A percentile compares a stretch with the other conserved stretches of the same genome.
These are phyloP conservation scores for Zaprionus vittiger DNA, from an alignment of 1,140 invertebrate genomes.

Conservation along the genomic window DNA sequence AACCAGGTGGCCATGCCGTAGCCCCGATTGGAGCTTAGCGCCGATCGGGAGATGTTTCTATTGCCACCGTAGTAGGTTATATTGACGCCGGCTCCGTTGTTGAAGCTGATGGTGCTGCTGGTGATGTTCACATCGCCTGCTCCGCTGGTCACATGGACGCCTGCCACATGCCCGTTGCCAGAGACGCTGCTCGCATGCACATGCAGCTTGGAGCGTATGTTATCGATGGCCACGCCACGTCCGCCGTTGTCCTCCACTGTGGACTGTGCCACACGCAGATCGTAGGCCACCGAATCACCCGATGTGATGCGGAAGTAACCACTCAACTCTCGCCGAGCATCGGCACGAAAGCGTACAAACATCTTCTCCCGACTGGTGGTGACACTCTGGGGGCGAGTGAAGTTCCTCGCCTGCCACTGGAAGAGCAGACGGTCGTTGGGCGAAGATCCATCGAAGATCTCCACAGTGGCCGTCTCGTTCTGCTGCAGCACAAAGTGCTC, in stretches of 20 bases:
- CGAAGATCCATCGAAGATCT: slow-evolving; percentile 91
- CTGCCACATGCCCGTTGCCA: slow-evolving; percentile 94
- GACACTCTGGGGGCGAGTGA: slow-evolving; percentile 93
- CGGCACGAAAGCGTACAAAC: slow-evolving; percentile 90
- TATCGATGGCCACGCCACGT: slow-evolving; percentile 94
- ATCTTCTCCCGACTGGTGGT: slow-evolving; percentile 91
- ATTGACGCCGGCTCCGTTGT: slow-evolving; percentile 96
- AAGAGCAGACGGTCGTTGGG: slow-evolving; percentile 89
- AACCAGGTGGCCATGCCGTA: slow-evolving; percentile 95
- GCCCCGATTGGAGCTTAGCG: slow-evolving; percentile 91
- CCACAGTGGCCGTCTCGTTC: slow-evolving; percentile 90
- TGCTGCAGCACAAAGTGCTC: slow-evolving; percentile 90
- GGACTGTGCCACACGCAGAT: slow-evolving; percentile 94
- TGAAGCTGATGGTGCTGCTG: slow-evolving; percentile 94
- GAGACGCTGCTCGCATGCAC: slow-evolving; percentile 93
- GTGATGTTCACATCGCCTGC: slow-evolving; percentile 97
- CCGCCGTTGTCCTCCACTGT: slow-evolving; percentile 95
- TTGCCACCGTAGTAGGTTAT: slow-evolving; percentile 96
- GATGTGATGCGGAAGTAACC: slow-evolving; percentile 91
- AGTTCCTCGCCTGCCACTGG: slow-evolving; percentile 89
- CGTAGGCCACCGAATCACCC: slow-evolving; percentile 92
- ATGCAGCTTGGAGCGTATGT: slow-evolving; percentile 92
- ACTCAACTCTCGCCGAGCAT: slow-evolving; percentile 88
- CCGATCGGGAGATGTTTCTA: slow-evolving; percentile 93
- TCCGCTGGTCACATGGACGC: slow-evolving; percentile 93